Evolutionary conservation across 2,113 vertebrate species (phyloP).

Genomic region (Euleptes europaea): DNA sequence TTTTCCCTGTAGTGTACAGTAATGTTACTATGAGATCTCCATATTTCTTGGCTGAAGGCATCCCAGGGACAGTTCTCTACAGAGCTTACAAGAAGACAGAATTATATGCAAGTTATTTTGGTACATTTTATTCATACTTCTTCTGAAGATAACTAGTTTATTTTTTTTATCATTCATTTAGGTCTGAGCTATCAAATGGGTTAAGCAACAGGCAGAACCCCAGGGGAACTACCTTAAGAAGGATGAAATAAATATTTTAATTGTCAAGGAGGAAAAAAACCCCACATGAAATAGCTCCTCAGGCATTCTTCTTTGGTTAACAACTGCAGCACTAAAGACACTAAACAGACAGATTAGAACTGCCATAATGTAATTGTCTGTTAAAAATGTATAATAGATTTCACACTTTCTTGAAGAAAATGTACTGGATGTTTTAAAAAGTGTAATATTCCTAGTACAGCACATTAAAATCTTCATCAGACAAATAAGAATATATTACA

Average conservation of each 20-base stretch:
- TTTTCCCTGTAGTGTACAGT: background rate
- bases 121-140: background rate
- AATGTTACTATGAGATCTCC: background rate
- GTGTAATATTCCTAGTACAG: background rate
- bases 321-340: slow-evolving; percentile 13
- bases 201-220: background rate
- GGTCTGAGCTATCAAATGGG: background rate
- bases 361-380: background rate
- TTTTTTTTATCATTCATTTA: background rate
- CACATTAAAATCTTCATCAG: background rate
- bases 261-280: background rate
- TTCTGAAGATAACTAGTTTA: slow-evolving; percentile 1
- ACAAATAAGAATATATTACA: background rate
- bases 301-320: background rate
- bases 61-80: background rate
- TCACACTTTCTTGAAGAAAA: background rate
- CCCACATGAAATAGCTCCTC: background rate
- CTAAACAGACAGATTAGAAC: background rate
- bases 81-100: background rate
- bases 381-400: background rate
- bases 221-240: background rate
- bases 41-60: background rate
- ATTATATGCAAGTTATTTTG: background rate
- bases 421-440: background rate
- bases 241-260: slow-evolving; percentile 6